Conservation (phyloP, 2,113 vertebrate genomes). For the Pachycephala philippinensis region DNA sequence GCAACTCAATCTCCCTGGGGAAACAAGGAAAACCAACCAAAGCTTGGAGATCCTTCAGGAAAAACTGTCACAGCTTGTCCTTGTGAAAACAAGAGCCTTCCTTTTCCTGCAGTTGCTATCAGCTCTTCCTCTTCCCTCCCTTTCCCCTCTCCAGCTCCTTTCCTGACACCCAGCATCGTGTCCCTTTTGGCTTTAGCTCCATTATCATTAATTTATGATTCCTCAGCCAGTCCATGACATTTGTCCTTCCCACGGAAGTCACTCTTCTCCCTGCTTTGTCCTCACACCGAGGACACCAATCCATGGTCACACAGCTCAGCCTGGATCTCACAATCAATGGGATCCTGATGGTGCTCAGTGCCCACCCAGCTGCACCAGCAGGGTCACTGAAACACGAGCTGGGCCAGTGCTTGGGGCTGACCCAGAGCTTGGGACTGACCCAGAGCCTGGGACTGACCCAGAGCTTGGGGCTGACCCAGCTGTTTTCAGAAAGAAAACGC, state of each 20-base stretch:
- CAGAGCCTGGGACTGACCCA: background rate
- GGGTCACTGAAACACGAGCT: background rate
- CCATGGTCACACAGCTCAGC: background rate
- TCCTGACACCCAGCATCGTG: rapidly evolving
- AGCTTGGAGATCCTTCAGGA: background rate
- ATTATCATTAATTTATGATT: rapidly evolving
- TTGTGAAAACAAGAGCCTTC: background rate
- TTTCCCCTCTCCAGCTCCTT: background rate
- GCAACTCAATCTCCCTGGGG: background rate
- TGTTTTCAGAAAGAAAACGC: background rate
- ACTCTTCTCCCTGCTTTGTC: background rate
- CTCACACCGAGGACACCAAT: background rate
- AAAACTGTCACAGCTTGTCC: background rate
- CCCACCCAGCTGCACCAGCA: background rate
- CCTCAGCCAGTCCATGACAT: background rate
- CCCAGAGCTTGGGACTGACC: too few relatives aligned
- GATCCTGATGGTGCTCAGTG: background rate
- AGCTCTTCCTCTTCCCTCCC: background rate
- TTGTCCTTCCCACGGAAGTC: background rate
- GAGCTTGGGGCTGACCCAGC: background rate
- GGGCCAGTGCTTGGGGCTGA: background rate
- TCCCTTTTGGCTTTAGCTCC: background rate
- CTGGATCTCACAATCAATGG: background rate
- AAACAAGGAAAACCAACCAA: background rate
- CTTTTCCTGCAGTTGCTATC: background rate